Evolutionary conservation across 2,797 vertebrate species (phyloP), one percentile per base, ranked within the genome.

Genomic region (Pangasius sanitwongsei): DNA sequence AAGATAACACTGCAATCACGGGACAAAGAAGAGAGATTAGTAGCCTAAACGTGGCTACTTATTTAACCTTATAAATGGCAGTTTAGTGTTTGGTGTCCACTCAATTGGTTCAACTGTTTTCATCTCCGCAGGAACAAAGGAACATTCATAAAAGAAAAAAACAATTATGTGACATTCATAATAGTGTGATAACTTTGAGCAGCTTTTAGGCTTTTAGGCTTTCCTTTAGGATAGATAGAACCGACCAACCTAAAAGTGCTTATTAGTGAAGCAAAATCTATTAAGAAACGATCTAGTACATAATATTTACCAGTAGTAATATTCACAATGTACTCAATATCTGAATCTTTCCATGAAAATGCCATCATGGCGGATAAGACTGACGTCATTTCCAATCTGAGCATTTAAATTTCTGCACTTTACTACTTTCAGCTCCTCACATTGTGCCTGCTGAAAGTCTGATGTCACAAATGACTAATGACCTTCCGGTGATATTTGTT

Each of bases 401-500:
- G 7, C 28, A 5, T 65, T 83, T 63, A 41, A 4, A 16, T 28
- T 63, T 28, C 57, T 83, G 15, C 28, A 65, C 37, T 67, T 61
- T 37, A 80, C 55, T 78, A 18, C 74, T 15, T 80, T 61, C 50
- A 81, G n/a, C 34, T 41, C 11, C 20, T 23, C n/a, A 84, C 16
- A 48, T 44, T n/a, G 13, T 57, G 1, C 23, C 25, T 18, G 3
- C 15, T 63, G 59, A 34, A 34, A 34, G 12, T 41, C 11, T 82
- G 41, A 84, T 28, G 15, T 23, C 41, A 67, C 61, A n/a, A 48
- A 65, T 48, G 41, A n/a, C 37, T 28, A 16, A 61, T 83, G 59
- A 63, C 82, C 61, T 50, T 50, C 61, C 31, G 50, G 41, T 48
- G 82, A 50, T 83, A 67, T 48, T 28, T 83, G 57, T 37, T 82